These are phyloP conservation scores for Sycon ciliatum DNA, from an alignment of 37 sponge, comb jelly and placozoan genomes.

Conservation along the genomic window DNA sequence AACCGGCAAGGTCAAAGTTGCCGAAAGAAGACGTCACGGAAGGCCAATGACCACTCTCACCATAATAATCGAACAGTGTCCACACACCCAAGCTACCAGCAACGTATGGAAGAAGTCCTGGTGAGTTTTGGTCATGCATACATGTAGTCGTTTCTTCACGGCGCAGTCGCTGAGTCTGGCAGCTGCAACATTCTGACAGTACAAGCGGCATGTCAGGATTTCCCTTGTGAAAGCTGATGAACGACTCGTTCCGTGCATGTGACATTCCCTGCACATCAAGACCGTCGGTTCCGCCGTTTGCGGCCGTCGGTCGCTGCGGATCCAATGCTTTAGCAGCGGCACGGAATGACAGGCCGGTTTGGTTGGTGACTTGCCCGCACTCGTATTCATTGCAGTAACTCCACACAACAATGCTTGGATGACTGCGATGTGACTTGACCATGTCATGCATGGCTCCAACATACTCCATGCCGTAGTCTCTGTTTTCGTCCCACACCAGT, in stretches of 20 bases:
- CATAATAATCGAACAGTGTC: conserved; percentile 52
- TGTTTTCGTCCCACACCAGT: conserved; percentile 52
- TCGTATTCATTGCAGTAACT: conserved; percentile 49
- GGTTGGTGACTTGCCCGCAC: conserved; percentile 9
- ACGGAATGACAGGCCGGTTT: conserved; percentile 13
- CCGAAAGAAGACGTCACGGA: conserved; percentile 45
- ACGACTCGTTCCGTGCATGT: conserved; percentile 20
- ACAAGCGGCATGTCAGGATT: conserved; percentile 38
- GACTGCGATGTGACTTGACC: conserved; percentile 50
- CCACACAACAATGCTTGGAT: conserved; percentile 51
- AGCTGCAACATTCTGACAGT: conserved; percentile 15
- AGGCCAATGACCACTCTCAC: conserved; percentile 43
- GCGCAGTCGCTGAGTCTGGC: conserved; percentile 26
- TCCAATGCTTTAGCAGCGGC: conserved; percentile 27
- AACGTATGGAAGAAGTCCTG: conserved; percentile 38
- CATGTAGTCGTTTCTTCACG: conserved; percentile 26
- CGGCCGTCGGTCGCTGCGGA: conserved; percentile 31
- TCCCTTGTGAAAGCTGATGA: conserved; percentile 29
- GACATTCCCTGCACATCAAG: conserved; percentile 53
- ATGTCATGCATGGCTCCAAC: conserved; percentile 33
- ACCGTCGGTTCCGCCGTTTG: conserved; percentile 11
- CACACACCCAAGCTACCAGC: conserved; percentile 53
- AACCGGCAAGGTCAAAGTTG: conserved; percentile 48
- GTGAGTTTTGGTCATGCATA: no score
- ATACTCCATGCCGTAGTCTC: conserved; percentile 45